phyloP scores from a whole-genome alignment of 2,113 vertebrate species.

The Anhinga anhinga region DNA sequence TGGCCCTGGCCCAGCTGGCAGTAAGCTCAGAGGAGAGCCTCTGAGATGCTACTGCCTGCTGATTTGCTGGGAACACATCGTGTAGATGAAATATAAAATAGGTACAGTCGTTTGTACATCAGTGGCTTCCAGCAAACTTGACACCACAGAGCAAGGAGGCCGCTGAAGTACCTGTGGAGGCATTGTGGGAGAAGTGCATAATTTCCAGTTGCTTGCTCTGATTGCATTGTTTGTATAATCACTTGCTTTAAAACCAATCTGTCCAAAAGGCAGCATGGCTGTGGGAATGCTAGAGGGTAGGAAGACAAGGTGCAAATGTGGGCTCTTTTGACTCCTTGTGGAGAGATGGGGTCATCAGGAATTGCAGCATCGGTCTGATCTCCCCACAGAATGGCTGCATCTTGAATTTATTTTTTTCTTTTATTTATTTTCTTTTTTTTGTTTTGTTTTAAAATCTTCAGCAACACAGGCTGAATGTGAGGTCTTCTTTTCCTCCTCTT shows the following conservation, averaged over 20 bases:
- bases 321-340: background rate
- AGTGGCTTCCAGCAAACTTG: background rate
- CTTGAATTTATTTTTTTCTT: no score
- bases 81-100: background rate
- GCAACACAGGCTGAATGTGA: background rate
- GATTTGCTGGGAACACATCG: background rate
- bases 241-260: background rate
- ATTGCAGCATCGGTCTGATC: background rate
- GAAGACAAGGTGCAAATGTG: background rate
- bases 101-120: background rate
- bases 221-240: background rate
- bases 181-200: background rate
- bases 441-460: background rate
- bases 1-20: background rate
- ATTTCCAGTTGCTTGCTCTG: background rate
- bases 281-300: background rate
- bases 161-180: fast-evolving
- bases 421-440: background rate
- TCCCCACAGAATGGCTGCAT: background rate
- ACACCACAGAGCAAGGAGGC: background rate
- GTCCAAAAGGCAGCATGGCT: background rate
- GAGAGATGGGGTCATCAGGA: background rate
- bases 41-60: background rate
- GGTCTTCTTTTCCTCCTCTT: background rate
- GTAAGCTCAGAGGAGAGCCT: background rate